Evolutionary conservation across 2,797 vertebrate species (phyloP).

Genomic region (Paratrypauchen microcephalus): DNA sequence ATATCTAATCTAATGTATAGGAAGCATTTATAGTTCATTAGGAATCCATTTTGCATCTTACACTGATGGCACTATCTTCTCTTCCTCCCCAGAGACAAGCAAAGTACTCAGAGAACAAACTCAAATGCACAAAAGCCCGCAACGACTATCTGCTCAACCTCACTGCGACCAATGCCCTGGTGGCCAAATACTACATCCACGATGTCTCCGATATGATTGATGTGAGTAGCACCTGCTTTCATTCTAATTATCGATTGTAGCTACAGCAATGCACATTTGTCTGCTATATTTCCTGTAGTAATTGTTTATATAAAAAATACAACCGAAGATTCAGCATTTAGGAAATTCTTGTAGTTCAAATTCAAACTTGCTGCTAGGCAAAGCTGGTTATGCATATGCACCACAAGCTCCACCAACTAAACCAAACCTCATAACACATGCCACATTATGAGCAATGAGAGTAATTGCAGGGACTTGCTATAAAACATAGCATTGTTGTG

Average conservation of each 20-base stretch:
- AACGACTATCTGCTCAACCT: slow-evolving; percentile 97
- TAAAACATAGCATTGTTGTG: too few species aligned
- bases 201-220: slow-evolving; percentile 97
- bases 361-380: background rate
- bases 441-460: too few species aligned
- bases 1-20: slow-evolving; percentile 32
- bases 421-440: background rate
- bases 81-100: slow-evolving; percentile 87
- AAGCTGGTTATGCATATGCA: background rate
- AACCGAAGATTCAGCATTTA: background rate
- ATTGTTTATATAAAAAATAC: background rate
- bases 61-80: slow-evolving; percentile 38
- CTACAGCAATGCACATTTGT: background rate
- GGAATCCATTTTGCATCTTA: slow-evolving; percentile 34
- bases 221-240: slow-evolving; percentile 74
- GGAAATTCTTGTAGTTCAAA: background rate
- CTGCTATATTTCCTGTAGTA: background rate
- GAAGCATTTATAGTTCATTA: slow-evolving; percentile 41
- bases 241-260: background rate
- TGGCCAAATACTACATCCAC: slow-evolving; percentile 98
- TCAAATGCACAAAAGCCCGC: slow-evolving; percentile 97
- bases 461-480: too few species aligned
- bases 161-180: slow-evolving; percentile 91
- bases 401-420: background rate
- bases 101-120: slow-evolving; percentile 98